A percentile compares a stretch with the other conserved stretches of the same genome.
Evolutionary conservation across 2,797 vertebrate genomes (phyloP).

Genomic region (Danio aesculapii): DNA sequence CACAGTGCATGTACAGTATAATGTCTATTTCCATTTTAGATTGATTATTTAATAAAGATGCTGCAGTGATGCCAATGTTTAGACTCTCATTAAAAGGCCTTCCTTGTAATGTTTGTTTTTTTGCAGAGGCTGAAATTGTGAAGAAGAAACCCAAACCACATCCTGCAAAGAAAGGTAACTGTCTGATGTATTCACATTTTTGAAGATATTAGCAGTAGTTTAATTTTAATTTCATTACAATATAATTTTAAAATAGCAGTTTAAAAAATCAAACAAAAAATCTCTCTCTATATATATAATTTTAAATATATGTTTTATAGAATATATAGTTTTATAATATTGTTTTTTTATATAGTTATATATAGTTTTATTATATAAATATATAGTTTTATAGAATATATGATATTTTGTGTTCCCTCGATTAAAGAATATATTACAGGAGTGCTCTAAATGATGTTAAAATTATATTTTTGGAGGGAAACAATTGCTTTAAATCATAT

Average conservation of each 20-base stretch:
- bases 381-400: no score
- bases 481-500: not conserved
- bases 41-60: not conserved
- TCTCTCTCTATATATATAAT: no score
- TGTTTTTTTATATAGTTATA: no score
- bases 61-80: not conserved
- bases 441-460: not conserved
- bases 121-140: constrained; percentile 34
- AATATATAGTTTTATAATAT: no score
- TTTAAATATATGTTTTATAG: no score
- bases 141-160: constrained; percentile 34
- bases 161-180: constrained; percentile 35
- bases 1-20: constrained; percentile 26
- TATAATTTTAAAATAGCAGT: no score
- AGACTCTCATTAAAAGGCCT: not conserved
- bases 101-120: constrained; percentile 15
- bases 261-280: no score
- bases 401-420: not conserved
- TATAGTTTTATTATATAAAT: no score
- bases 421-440: not conserved
- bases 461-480: not conserved
- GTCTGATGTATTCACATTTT: not conserved
- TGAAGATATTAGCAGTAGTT: not conserved
- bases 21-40: constrained; percentile 17
- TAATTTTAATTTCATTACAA: not conserved